These are phyloP conservation scores for Malurus splendens DNA, from an alignment of 2,797 vertebrate genomes.

Conservation along the genomic window DNA sequence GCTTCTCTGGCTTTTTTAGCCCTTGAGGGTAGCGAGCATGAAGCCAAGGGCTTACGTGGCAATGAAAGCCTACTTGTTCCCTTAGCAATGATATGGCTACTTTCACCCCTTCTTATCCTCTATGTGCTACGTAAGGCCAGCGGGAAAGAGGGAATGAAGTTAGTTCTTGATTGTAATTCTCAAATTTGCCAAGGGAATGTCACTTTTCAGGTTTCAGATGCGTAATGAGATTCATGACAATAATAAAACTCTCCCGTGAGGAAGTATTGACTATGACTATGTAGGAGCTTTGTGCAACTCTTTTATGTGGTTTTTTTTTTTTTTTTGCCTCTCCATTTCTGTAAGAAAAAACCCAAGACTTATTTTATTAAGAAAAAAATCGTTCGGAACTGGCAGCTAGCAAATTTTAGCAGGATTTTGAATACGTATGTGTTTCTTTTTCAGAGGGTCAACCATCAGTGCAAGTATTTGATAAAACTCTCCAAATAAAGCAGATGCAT, in stretches of 20 bases:
- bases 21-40: not conserved
- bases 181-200: not conserved
- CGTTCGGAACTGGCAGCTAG: not conserved
- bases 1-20: not conserved
- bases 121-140: not conserved
- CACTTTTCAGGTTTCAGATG: not conserved
- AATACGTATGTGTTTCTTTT: not conserved
- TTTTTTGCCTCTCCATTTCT: not conserved
- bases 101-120: not conserved
- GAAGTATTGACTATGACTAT: not conserved
- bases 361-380: not conserved
- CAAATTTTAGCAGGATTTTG: not conserved
- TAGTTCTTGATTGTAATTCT: not conserved
- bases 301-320: not conserved
- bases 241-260: not conserved
- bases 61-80: not conserved
- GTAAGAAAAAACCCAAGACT: not conserved
- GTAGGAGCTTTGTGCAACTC: not conserved
- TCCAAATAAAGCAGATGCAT: conserved; percentile 93
- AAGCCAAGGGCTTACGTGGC: not conserved
- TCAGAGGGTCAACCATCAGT: conserved; percentile 81
- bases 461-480: conserved; percentile 91
- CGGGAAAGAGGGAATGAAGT: not conserved
- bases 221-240: not conserved
- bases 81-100: not conserved